Evolutionary conservation across 2,888 invertebrate genomes (phyloP), one percentile per base, ranked within the genome.

Genomic region (Trachelus troglodyta): DNA sequence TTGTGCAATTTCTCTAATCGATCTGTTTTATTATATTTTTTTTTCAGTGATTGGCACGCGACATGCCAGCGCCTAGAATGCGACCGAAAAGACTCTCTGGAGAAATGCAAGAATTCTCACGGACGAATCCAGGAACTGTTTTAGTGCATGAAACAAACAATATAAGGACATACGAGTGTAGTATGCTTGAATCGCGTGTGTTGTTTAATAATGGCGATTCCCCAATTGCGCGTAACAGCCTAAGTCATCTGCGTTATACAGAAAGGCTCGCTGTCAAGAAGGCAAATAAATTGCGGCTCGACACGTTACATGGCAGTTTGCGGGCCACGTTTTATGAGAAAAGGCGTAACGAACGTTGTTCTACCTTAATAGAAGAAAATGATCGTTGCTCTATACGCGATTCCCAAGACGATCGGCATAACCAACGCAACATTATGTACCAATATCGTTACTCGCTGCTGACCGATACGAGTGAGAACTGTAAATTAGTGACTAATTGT

Each of bases 1-100:
- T 69, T 30, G 12, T 30, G 33, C 69, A 33, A 12, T 69, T 69
- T 6, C 1, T 12, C 69, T 69, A 15, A 40, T 40, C 69, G 15
- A 15, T 2, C 3, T 15, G 34, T n/a, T 34, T 31, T 34, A 74
- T 35, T 34, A 1, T 15, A 4, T 74, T 74, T 34, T 12, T 74
- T 79, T 86, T 86, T 23, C 81, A 89, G 88, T 89, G 84, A 87
- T 85, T 86, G 85, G 81, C 87, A 81, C 69, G 34, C 80, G 83
- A 82, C 76, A 88, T 88, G 88, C 80, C 83, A 79, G 82, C 81
- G 76, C 84, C 76, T 81, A 79, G 76, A 83, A 77, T 81, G 83
- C 79, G 81, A 83, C 79, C 80, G 78, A 79, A 80, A 85, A 82
- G 82, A 80, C 78, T 77, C 79, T 74, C 76, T 71, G 78, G 75